phyloP scores from a whole-genome alignment of 2,888 invertebrate genomes.

The Dorcus parallelipipedus region DNA sequence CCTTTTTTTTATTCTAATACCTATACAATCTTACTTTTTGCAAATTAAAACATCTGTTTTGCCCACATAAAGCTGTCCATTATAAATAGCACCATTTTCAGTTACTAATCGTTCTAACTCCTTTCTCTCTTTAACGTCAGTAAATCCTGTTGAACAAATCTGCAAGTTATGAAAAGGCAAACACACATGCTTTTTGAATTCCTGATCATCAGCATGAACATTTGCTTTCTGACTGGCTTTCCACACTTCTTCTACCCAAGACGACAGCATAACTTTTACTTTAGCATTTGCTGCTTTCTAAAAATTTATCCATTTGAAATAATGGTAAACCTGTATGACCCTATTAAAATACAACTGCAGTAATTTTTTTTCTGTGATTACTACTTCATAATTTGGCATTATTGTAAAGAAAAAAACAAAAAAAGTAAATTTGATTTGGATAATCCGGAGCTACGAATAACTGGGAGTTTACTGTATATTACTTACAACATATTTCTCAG shows the following conservation, averaged over 20 bases:
- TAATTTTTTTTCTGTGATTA: too few relatives aligned
- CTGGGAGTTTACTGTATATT: slow-evolving; percentile 1
- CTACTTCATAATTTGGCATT: background rate
- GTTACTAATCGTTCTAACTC: slow-evolving; percentile 65
- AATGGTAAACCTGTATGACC: background rate
- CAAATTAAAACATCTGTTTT: slow-evolving; percentile 57
- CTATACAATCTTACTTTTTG: slow-evolving; percentile 50
- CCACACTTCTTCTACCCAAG: slow-evolving; percentile 84
- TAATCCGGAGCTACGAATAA: too few relatives aligned
- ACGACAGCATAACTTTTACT: slow-evolving; percentile 70
- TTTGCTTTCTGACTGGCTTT: slow-evolving; percentile 60
- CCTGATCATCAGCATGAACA: slow-evolving; percentile 60
- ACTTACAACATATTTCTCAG: slow-evolving; percentile 73
- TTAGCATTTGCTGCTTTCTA: slow-evolving; percentile 67
- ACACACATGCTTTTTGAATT: slow-evolving; percentile 61
- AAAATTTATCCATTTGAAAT: slow-evolving; percentile 20
- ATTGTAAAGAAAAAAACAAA: background rate
- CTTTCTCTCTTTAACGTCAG: slow-evolving; percentile 58
- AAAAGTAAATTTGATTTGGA: too few relatives aligned
- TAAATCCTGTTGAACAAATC: slow-evolving; percentile 75
- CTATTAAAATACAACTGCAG: too few relatives aligned
- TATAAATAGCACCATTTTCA: slow-evolving; percentile 65
- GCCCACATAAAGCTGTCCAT: slow-evolving; percentile 48
- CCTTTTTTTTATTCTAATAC: background rate
- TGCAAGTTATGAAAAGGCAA: slow-evolving; percentile 75